A percentile compares a stretch with the other conserved stretches of the same genome.
These are phyloP conservation scores for Menidia beryllina DNA, from an alignment of 2,113 vertebrate genomes.

Conservation along the genomic window DNA sequence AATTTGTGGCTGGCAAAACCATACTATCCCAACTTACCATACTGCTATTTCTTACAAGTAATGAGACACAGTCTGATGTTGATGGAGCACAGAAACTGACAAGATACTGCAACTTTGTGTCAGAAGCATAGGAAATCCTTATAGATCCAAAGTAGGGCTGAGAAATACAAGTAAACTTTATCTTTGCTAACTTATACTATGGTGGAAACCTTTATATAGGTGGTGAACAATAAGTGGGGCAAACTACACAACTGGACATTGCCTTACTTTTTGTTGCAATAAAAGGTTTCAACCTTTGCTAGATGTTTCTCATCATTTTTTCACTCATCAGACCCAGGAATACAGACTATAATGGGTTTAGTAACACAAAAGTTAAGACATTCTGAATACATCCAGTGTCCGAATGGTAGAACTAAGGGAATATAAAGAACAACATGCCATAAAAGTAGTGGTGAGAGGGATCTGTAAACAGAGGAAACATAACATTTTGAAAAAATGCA, in stretches of 20 bases:
- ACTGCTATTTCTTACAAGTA: background rate
- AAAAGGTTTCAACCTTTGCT: background rate
- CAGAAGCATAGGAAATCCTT: too few relatives aligned
- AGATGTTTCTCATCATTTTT: too few relatives aligned
- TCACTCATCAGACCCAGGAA: background rate
- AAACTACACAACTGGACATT: background rate
- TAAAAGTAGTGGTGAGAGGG: background rate
- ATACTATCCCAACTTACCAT: too few relatives aligned
- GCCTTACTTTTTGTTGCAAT: background rate
- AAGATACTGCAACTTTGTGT: too few relatives aligned
- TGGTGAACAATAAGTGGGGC: background rate
- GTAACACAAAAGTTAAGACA: background rate
- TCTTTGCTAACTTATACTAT: background rate
- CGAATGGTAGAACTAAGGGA: background rate
- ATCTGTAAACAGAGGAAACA: background rate
- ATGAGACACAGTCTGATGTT: background rate
- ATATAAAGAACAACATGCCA: background rate
- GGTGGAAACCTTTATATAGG: background rate
- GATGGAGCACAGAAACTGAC: background rate
- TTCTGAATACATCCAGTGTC: background rate
- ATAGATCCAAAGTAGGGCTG: too few relatives aligned
- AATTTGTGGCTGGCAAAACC: too few relatives aligned
- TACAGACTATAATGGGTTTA: background rate
- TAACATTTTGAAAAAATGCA: background rate
- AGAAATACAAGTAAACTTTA: too few relatives aligned